These are phyloP conservation scores for Pteromalus puparum DNA, from an alignment of 1,140 invertebrate species.

Conservation along the genomic window DNA sequence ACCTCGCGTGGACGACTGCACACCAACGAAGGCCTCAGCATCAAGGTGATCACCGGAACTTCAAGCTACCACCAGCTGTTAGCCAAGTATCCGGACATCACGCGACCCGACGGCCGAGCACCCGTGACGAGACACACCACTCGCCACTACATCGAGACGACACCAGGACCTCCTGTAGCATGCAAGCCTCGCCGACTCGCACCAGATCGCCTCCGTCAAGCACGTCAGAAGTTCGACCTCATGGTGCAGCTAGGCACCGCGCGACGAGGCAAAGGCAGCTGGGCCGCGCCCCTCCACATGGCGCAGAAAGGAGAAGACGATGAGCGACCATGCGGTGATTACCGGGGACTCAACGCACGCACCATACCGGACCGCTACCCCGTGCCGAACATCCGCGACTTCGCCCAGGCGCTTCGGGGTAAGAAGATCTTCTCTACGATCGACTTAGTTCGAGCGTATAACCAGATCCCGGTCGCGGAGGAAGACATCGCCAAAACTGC, in stretches of 20 bases:
- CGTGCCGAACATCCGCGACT: background rate
- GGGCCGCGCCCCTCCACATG: background rate
- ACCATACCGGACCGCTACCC: background rate
- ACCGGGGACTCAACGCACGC: background rate
- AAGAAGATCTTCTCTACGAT: slow-evolving; percentile 1
- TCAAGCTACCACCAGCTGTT: slow-evolving; percentile 27
- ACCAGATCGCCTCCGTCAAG: background rate
- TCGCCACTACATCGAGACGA: background rate
- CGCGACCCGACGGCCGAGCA: slow-evolving; percentile 13
- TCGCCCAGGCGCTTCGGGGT: background rate
- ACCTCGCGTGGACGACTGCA: background rate
- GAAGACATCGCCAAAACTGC: no score
- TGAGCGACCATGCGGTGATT: background rate
- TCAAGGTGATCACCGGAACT: slow-evolving; percentile 21
- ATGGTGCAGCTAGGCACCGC: background rate
- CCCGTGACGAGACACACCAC: background rate
- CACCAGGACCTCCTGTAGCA: slow-evolving; percentile 14
- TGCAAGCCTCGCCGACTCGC: slow-evolving; percentile 9
- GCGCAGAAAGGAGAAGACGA: background rate
- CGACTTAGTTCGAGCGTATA: background rate
- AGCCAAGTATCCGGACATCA: slow-evolving; percentile 30
- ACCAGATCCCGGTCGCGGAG: no score
- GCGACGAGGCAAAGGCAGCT: background rate
- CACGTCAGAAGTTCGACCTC: background rate
- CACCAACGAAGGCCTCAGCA: background rate